These are phyloP conservation scores for Plebejus argus DNA, from an alignment of 2,888 invertebrate species.

Conservation along the genomic window DNA sequence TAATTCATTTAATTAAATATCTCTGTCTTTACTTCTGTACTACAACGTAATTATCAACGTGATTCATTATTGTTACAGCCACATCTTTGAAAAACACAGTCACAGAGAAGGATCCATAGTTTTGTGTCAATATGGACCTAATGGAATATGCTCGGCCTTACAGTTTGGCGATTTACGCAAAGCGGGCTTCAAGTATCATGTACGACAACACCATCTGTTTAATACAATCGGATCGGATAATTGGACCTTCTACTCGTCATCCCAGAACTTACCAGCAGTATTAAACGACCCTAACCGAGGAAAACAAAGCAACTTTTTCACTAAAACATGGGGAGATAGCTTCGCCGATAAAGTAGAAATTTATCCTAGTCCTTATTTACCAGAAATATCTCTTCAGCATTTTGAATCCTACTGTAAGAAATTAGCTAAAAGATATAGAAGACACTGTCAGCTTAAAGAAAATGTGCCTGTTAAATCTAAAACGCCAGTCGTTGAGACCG, in stretches of 20 bases:
- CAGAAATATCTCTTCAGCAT: conserved; percentile 90
- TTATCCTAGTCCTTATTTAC: conserved; percentile 89
- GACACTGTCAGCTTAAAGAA: conserved; percentile 81
- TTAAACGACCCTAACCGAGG: conserved; percentile 96
- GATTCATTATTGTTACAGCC: conserved; percentile 76
- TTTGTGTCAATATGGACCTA: conserved; percentile 93
- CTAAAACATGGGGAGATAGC: conserved; percentile 98
- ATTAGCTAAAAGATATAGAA: conserved; percentile 84
- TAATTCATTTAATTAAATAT: conserved; percentile 44
- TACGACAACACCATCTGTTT: conserved; percentile 83
- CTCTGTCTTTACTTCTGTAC: neutral
- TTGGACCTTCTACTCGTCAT: conserved; percentile 95
- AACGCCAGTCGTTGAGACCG: conserved; percentile 70
- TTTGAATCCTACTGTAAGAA: conserved; percentile 94
- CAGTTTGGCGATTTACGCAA: conserved; percentile 95
- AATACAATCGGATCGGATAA: conserved; percentile 69
- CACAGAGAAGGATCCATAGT: conserved; percentile 92
- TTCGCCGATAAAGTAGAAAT: conserved; percentile 93
- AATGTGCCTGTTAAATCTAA: conserved; percentile 64
- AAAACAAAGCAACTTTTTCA: conserved; percentile 95
- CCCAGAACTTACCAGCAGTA: conserved; percentile 97
- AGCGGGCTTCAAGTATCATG: conserved; percentile 93
- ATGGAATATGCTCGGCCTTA: conserved; percentile 91
- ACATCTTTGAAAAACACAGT: conserved; percentile 89
- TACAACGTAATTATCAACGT: conserved; percentile 32